Evolutionary conservation across 2,797 vertebrate species (phyloP).

Genomic region (Danio tinwini): DNA sequence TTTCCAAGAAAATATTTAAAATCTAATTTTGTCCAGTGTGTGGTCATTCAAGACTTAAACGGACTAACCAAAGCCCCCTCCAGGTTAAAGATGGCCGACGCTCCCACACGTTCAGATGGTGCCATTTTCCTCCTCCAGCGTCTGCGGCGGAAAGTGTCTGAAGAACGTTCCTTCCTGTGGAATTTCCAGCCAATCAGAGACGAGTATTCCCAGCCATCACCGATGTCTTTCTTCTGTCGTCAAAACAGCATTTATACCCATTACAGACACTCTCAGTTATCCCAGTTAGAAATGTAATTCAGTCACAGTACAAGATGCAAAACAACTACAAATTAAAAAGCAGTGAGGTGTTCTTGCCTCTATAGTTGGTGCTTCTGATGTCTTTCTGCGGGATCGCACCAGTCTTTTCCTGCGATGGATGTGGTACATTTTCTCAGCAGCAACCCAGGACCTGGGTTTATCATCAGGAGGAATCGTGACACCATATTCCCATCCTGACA

Average conservation of each 20-base stretch:
- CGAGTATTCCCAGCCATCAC: constrained; percentile 87
- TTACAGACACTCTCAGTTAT: neutral
- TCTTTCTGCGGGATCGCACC: constrained; percentile 85
- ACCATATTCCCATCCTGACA: constrained; percentile 96
- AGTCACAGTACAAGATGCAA: neutral
- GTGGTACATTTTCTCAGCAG: constrained; percentile 98
- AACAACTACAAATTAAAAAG: neutral
- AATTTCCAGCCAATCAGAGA: constrained; percentile 90
- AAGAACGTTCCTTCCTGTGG: constrained; percentile 83
- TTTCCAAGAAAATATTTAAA: neutral
- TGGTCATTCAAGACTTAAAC: constrained; percentile 10
- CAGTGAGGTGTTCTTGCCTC: constrained; percentile 73
- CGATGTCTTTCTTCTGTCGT: constrained; percentile 58
- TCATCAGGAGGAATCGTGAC: constrained; percentile 91
- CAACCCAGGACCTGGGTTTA: constrained; percentile 94
- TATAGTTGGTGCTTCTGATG: constrained; percentile 68
- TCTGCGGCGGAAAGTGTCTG: constrained; percentile 85
- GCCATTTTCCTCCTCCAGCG: constrained; percentile 89
- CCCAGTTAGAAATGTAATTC: neutral
- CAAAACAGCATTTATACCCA: constrained; percentile 6
- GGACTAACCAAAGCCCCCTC: constrained; percentile 86
- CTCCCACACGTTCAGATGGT: constrained; percentile 80
- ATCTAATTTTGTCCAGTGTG: neutral
- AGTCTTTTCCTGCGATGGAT: constrained; percentile 88
- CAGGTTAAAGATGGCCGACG: constrained; percentile 87